Evolutionary conservation across 1,140 invertebrate species (phyloP), one percentile per base, ranked within the genome.

Genomic region (Gryon sp.): DNA sequence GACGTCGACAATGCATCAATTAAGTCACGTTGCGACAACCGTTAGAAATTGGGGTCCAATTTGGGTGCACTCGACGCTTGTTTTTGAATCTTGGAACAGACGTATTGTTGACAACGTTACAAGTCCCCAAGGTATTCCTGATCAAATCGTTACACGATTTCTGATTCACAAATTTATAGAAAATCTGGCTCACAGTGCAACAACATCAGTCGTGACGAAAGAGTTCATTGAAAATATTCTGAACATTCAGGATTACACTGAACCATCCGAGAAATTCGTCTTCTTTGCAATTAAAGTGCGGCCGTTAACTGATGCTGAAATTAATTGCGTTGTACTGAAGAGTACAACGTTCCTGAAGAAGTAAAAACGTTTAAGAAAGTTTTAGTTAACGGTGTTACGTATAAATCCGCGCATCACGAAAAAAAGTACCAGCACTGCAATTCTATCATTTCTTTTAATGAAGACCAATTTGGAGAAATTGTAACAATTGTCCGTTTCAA

Each of bases 111-210:
- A 38, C 8, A 19, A 12, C 0, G 40, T 65, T 2, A 62, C 32
- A 4, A 65, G 59, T 43, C 32, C 70, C 12, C 18, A 65, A 24
- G 52, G 14, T n/a, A 4, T 18, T 6, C 12, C 7, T 15, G 38
- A 65, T 11, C 74, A 77, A 53, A 63, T 76, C 1, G 52, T 40
- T 4, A 70, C 22, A 1, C 30, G 74, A 28, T 72, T 63, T 41
- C 9, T 72, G 1, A 65, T 72, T 34, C 8, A 32, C 8, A 46
- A 69, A 41, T 76, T 55, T 14, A 32, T 77, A 18, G 2, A 34
- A 19, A 60, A 46, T 26, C 12, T 46, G 7, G 28, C 6, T 16
- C 12, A 60, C 19, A 16, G 18, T 26, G 28, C 46, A 12, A 3
- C n/a, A 30, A 46, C 12, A 5, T 60, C 55, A 0, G 1, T 1